Evolutionary conservation across 2,888 invertebrate species (phyloP), one percentile per base, ranked within the genome.

Genomic region (Eudasyphora cyanicolor): DNA sequence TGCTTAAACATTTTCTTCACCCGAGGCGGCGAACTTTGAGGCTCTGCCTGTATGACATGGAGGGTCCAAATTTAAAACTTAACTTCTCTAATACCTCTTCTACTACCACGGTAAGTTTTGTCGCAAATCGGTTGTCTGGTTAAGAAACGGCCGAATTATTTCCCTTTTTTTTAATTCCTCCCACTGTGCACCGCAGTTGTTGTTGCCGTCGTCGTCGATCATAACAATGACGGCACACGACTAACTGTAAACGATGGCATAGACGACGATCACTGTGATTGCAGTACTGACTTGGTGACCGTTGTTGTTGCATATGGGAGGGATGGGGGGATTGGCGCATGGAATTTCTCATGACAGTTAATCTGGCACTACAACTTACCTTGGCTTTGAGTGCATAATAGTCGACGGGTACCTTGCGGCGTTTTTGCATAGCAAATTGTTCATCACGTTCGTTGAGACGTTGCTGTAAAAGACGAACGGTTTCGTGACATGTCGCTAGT

Each of bases 401-500:
- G 77, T 92, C 92, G 60, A 92, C 91, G 75, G 92, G 92, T 73
- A 92, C 88, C 88, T 92, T 92, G 82, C 92, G 91, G 12, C 92
- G 89, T 87, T 92, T 92, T 82, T 92, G 92, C 84, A 89, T 88
- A 82, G 90, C 90, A 84, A 90, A 89, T 8, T 91, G 90, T 87
- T 92, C 92, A 81, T 92, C 91, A 69, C 92, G 90, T 87, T 92
- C 92, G 54, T 89, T 89, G 29, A 92, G 86, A 6, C 92, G 90
- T 83, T 91, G 91, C 84, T 92, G 91, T 77, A 92, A 83, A n/a
- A 92, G 89, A 62, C 91, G 90, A 71, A 92, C 89, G 7, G 92
- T 91, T 85, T 92, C 92, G 78, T 92, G 91, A 85, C 90, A 91
- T n/a, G 91, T 90, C 42, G 91, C 88, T 67, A 96, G 90, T 89